phyloP scores from a whole-genome alignment of 1,140 invertebrate species.

The Brachionus rotundiformis region DNA sequence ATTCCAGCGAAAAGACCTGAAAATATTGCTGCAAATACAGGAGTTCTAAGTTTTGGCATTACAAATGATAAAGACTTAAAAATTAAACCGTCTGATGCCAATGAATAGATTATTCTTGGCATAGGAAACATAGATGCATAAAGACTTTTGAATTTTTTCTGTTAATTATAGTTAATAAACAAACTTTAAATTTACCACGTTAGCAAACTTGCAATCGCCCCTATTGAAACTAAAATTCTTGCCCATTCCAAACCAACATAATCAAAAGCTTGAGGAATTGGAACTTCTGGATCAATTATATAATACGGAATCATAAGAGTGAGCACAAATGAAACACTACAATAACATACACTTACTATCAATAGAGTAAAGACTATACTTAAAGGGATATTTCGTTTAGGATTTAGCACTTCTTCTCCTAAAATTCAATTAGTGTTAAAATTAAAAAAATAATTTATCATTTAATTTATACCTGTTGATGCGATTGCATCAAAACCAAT shows the following conservation, averaged over 20 bases:
- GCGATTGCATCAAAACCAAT: conserved; percentile 47
- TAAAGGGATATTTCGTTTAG: conserved; percentile 55
- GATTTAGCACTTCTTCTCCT: conserved; percentile 55
- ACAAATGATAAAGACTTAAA: conserved; percentile 55
- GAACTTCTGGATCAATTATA: conserved; percentile 78
- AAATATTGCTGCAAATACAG: conserved; percentile 76
- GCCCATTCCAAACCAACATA: conserved; percentile 78
- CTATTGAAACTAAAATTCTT: conserved; percentile 76
- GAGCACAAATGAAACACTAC: conserved; percentile 55
- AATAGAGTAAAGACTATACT: conserved; percentile 56
- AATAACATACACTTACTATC: conserved; percentile 57
- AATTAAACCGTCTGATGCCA: conserved; percentile 63
- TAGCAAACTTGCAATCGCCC: conserved; percentile 66
- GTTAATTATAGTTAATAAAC: too few species aligned
- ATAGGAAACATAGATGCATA: conserved; percentile 96
- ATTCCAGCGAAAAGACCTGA: conserved; percentile 78
- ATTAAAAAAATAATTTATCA: conserved; percentile 48
- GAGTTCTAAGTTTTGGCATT: conserved; percentile 71
- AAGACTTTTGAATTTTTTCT: conserved; percentile 68
- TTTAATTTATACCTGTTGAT: conserved; percentile 35
- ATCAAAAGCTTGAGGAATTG: conserved; percentile 86
- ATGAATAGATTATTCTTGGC: conserved; percentile 81
- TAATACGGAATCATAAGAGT: conserved; percentile 74
- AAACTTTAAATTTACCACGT: not conserved
- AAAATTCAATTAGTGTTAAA: not conserved